A percentile compares a stretch with the other conserved stretches of the same genome.
Conservation (phyloP, 2,113 vertebrate genomes). For the Sylvietta virens region DNA sequence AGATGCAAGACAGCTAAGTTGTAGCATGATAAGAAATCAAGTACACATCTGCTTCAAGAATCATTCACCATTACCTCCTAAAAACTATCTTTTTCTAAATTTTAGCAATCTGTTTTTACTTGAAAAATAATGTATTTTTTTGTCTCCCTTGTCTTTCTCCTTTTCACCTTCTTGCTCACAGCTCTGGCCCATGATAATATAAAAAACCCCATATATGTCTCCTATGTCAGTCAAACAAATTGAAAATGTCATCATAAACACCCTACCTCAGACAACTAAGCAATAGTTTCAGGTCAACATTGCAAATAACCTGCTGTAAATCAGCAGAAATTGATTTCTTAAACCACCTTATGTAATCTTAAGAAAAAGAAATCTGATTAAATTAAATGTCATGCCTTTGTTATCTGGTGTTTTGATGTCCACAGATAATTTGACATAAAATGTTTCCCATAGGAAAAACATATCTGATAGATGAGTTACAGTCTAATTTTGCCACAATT, state of each 20-base stretch:
- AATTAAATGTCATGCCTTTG: neutral
- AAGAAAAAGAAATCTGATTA: neutral
- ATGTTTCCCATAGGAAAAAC: neutral
- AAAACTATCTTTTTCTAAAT: neutral
- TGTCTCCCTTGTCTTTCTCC: neutral
- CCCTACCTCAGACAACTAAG: neutral
- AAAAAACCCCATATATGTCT: rapidly evolving
- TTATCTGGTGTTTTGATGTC: neutral
- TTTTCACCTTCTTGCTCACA: neutral
- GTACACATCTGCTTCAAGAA: neutral
- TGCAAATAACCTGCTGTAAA: neutral
- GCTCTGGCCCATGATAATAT: neutral
- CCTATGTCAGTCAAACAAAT: neutral
- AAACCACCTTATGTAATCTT: neutral
- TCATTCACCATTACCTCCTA: neutral
- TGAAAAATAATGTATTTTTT: neutral
- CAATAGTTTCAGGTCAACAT: neutral
- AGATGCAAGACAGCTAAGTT: neutral
- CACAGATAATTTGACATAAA: neutral
- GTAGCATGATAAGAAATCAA: neutral
- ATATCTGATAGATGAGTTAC: neutral
- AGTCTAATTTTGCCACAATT: neutral
- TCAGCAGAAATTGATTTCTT: neutral
- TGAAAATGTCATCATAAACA: neutral
- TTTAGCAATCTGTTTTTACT: neutral